Evolutionary conservation across 1,140 invertebrate genomes (phyloP), one percentile per base, ranked within the genome.

Genomic region (Eulimnadia texana): DNA sequence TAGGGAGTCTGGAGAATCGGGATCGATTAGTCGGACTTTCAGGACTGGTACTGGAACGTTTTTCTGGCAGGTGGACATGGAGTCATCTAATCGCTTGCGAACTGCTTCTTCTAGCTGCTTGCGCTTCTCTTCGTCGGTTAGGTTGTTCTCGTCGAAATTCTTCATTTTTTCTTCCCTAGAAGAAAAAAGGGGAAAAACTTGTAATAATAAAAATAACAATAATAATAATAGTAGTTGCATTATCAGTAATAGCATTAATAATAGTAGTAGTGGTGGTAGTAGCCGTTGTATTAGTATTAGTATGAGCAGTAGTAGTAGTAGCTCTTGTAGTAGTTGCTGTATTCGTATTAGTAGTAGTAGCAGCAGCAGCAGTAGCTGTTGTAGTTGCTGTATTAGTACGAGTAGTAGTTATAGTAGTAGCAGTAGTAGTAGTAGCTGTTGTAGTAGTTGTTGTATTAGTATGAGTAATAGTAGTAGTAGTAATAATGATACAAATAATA

Each of bases 111-210:
- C 16, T 49, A 60, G n/a, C 22, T n/a, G 42, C 13, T 10, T 24
- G 16, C 50, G 50, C 25, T 51, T 60, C 24, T 60, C 42, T n/a
- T 51, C 58, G 19, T 50, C 58, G 24, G 58, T 24, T 11, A 60
- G n/a, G 42, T 60, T 50, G 58, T 33, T 49, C 20, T 16, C 42
- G 10, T 50, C 24, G 10, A 16, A 33, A 23, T 6, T 0, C 1
- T 25, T 20, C 11, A 25, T 42, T 52, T 42, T 60, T 50, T 51
- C 58, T 51, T 50, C 49, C 58, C 49, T 57, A 27, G 6, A 42
- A 42, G 16, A 9, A 9, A 42, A 9, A 42, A 42, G 6, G 16
- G 6, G 6, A 9, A 42, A 42, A 42, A 9, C n/a, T n/a, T n/a
- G n/a, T 42, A 42, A 9, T 42, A 9, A 42, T 42, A 9, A 6